A percentile compares a stretch with the other conserved stretches of the same genome.
These are phyloP conservation scores for Loriculus beryllinus DNA, from an alignment of 2,797 vertebrate species.

Conservation along the genomic window DNA sequence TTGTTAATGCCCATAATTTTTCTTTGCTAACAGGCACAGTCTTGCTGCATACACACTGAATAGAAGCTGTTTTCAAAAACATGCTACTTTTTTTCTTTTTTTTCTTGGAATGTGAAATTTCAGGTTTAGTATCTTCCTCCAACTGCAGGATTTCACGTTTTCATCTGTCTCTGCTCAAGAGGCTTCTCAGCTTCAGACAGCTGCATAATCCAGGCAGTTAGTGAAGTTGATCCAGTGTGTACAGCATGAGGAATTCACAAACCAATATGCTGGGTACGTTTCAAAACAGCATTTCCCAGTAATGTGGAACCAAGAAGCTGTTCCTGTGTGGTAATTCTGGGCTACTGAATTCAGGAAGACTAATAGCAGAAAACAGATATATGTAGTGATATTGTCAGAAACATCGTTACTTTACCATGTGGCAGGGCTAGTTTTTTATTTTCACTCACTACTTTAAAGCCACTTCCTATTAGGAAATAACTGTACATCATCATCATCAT, in stretches of 20 bases:
- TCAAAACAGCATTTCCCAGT: neutral
- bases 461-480: neutral
- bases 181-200: neutral
- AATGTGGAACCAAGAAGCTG: neutral
- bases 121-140: neutral
- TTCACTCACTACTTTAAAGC: neutral
- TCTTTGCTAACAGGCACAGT: neutral
- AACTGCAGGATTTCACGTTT: neutral
- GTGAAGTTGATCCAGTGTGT: neutral
- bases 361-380: neutral
- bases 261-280: neutral
- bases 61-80: neutral
- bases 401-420: accelerated
- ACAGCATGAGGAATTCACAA: neutral
- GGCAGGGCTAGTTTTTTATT: neutral
- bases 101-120: neutral
- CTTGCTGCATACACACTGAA: neutral
- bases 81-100: neutral
- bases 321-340: neutral
- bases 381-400: neutral
- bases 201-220: neutral
- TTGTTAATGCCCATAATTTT: neutral
- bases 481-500: neutral
- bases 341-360: neutral
- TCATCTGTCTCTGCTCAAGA: neutral